Base-by-base conservation (phyloP, 2,113 vertebrate species). In the Tachycineta bicolor region DNA sequence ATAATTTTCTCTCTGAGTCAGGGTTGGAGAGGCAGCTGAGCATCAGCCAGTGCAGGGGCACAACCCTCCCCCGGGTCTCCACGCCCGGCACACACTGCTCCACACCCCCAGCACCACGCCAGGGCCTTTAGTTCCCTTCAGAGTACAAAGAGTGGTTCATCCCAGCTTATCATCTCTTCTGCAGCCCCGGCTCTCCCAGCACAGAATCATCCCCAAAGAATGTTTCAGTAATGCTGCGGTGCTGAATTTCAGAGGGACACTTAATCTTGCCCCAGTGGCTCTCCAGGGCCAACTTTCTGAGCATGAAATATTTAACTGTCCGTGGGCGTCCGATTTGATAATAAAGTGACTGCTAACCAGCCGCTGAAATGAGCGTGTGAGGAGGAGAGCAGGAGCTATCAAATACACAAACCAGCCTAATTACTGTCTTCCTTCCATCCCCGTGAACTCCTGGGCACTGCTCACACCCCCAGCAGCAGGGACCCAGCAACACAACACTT, bases 291-390 rank as follows among this genome's bases (percentile, higher is more conserved):
- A 96, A 94, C 95, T 90, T 96, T 97, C 74, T 93, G 73, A 94
- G 89, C 95, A 94, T 81, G 87, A 96, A 97, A 94, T 94, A 96
- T 97, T 97, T 97, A 96, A 97, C 94, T 76, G 93, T 85, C 92
- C 94, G n/a, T 5, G 11, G 59, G 63, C 29, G 78, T 91, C 73
- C 23, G 24, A 9, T 24, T 43, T 52, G 65, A 50, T 56, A 96
- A 92, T 93, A 84, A 90, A 91, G 64, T 34, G 63, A 73, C 47
- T 95, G 74, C 71, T 79, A 92, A 87, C 74, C 78, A 94, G 93
- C 46, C 41, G 41, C 84, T 67, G 90, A 87, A 89, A 79, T 55
- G 39, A 47, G 55, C 9, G 53, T 1, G 71, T 37, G 43, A 74
- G 70, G 65, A 91, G 74, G 79, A 75, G 82, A 82, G 44, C 0